A percentile compares a stretch with the other conserved stretches of the same genome.
These are phyloP conservation scores for Chaetoderma sp. DNA, from an alignment of 2,888 invertebrate species.

Conservation along the genomic window DNA sequence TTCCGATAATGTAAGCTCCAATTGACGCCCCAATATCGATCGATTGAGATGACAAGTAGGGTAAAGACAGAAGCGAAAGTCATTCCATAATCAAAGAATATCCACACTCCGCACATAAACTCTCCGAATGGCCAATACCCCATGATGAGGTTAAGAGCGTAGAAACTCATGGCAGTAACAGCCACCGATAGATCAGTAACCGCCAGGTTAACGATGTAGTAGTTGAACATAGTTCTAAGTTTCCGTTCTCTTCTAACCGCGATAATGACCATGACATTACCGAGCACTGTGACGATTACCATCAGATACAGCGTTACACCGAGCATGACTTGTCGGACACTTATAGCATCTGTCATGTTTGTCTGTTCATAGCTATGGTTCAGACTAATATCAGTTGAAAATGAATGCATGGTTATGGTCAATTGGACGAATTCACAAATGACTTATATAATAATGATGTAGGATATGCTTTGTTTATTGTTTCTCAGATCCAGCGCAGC, in stretches of 20 bases:
- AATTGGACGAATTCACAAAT: too few relatives aligned
- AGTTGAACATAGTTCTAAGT: conserved; percentile 65
- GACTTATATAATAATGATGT: too few relatives aligned
- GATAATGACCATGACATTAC: conserved; percentile 64
- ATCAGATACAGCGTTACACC: conserved; percentile 45
- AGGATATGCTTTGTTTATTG: too few relatives aligned
- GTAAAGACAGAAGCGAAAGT: conserved; percentile 68
- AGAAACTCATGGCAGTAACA: conserved; percentile 64
- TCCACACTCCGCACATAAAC: conserved; percentile 65
- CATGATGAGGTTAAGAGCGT: conserved; percentile 57
- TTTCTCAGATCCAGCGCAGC: too few relatives aligned
- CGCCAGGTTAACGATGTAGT: conserved; percentile 49
- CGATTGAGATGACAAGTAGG: conserved; percentile 61
- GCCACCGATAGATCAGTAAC: conserved; percentile 63
- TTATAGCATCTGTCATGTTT: too few relatives aligned
- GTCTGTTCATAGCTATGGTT: too few relatives aligned
- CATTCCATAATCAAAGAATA: conserved; percentile 68
- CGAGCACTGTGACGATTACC: conserved; percentile 50
- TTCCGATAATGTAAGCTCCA: conserved; percentile 52
- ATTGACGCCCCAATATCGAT: conserved; percentile 57
- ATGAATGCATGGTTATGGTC: too few relatives aligned
- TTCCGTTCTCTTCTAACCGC: conserved; percentile 58
- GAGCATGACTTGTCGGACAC: conserved; percentile 36
- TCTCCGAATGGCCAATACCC: conserved; percentile 66
- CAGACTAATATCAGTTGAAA: too few relatives aligned